A percentile compares a stretch with the other conserved stretches of the same genome.
phyloP scores from a whole-genome alignment of 2,797 vertebrate genomes.

The Euthynnus affinis region DNA sequence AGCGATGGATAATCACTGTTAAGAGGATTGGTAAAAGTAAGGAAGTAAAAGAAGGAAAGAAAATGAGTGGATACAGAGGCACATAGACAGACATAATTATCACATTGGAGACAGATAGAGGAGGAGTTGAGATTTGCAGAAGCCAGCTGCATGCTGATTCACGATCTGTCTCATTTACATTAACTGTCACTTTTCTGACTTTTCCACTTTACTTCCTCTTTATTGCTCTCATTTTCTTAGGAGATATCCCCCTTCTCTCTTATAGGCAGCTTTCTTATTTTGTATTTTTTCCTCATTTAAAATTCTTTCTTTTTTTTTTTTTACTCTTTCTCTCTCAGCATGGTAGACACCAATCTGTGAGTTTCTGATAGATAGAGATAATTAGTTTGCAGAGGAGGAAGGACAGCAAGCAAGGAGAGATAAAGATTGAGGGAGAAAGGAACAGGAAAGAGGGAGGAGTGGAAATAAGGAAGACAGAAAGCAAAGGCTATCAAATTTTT shows the following conservation, averaged over 20 bases:
- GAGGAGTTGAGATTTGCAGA: constrained; percentile 35
- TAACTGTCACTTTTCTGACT: constrained; percentile 31
- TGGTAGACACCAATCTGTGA: constrained; percentile 23
- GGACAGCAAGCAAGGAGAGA: neutral
- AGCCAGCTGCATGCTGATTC: constrained; percentile 35
- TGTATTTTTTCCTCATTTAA: constrained; percentile 1
- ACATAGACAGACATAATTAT: constrained; percentile 31
- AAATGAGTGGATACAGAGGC: constrained; percentile 11
- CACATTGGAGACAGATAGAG: constrained; percentile 19
- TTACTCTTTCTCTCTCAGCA: neutral
- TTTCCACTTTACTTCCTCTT: constrained; percentile 3
- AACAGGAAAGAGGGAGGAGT: neutral
- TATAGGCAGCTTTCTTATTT: neutral
- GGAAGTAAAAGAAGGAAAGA: neutral
- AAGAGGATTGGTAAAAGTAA: constrained; percentile 12
- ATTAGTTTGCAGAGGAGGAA: constrained; percentile 30
- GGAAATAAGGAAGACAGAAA: constrained; percentile 19
- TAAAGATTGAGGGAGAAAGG: neutral
- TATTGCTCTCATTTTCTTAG: constrained; percentile 1
- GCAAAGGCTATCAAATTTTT: constrained; percentile 25
- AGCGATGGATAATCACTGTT: constrained; percentile 19
- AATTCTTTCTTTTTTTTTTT: neutral
- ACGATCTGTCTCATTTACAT: constrained; percentile 18
- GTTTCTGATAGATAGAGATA: constrained; percentile 25
- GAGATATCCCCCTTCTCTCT: neutral